Base-by-base conservation (phyloP, 2,888 invertebrate genomes). In the Cordylochernes scorpioides region DNA sequence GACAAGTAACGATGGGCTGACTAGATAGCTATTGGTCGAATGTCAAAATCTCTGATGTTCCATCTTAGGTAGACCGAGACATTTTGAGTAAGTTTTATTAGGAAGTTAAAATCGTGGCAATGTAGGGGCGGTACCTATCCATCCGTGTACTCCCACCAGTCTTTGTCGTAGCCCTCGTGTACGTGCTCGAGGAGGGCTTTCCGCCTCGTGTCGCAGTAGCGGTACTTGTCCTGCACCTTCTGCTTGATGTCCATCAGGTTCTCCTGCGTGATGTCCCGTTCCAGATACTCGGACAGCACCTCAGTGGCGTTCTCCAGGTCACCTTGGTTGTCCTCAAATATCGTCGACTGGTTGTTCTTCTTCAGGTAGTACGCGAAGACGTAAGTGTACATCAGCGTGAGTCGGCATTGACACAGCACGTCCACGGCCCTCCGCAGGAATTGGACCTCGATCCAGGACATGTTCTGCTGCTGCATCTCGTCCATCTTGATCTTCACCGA, bases 361-460 rank as follows among this genome's bases (percentile, higher is more conserved):
- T 70, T 70, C 51, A 94, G 65, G 59, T 91, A 97, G 60, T 84
- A 97, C 47, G 94, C 94, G 64, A 97, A 97, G 44, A 91, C 91
- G 56, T 97, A 97, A 28, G 94, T 94, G 62, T 84, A 94, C 88
- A 94, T 94, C 31, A 94, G 63, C 12, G 91, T 91, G 57, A 91
- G 86, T 42, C 94, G 67, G 60, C 91, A 94, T 55, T 75, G 77
- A 58, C 86, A 88, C 37, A 91, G 63, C 53, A 82, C 86, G 59
- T 86, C 86, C 49, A 88, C 86, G 32, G 94, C 91, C 55, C 84
- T 80, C 58, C 80, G 80, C 46, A 97, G 62, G 60, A 94, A 97
- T 64, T 97, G 91, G 39, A 91, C 88, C 67, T 94, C 94, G 49
- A 94, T 94, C 94, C 94, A 94, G 43, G 86, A 86, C 88, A 94